A percentile compares a stretch with the other conserved stretches of the same genome.
Conservation (phyloP, 2,888 invertebrate genomes). For the Caradrina clavipalpis region DNA sequence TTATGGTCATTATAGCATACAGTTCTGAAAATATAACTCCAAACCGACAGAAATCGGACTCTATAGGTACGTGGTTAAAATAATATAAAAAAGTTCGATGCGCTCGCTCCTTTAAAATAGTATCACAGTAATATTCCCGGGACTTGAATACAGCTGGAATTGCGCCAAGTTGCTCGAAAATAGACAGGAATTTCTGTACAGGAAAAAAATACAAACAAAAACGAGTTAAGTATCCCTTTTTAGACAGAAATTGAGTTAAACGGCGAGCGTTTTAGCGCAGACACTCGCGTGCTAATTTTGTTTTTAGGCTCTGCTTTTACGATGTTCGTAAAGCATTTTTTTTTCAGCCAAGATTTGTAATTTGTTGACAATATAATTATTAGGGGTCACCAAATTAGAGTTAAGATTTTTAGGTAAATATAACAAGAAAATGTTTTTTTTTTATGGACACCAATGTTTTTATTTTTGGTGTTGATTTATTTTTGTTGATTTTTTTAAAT, state of each 20-base stretch:
- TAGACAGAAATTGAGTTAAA: slow-evolving; percentile 55
- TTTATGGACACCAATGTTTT: too few species aligned
- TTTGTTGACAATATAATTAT: background rate
- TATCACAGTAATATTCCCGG: slow-evolving; percentile 33
- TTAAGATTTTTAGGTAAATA: too few species aligned
- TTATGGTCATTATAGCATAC: background rate
- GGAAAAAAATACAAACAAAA: slow-evolving; percentile 44
- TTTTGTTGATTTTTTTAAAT: too few species aligned
- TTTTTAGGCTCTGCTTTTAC: slow-evolving; percentile 21
- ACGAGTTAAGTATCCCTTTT: slow-evolving; percentile 39
- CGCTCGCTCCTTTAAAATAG: slow-evolving; percentile 27
- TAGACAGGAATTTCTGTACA: slow-evolving; percentile 33
- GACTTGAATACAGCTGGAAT: slow-evolving; percentile 47
- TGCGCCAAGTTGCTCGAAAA: slow-evolving; percentile 50
- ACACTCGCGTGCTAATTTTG: slow-evolving; percentile 30
- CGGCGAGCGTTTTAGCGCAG: slow-evolving; percentile 37
- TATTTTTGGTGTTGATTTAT: too few species aligned
- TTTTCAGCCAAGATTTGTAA: slow-evolving; percentile 1
- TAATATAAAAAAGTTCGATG: slow-evolving; percentile 7
- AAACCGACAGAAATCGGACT: background rate
- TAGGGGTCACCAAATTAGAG: too few species aligned
- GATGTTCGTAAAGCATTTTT: background rate
- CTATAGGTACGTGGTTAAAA: background rate
- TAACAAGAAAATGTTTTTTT: too few species aligned
- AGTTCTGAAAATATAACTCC: background rate